These are phyloP conservation scores for Craterocephalus amniculus DNA, from an alignment of 2,797 vertebrate species.

Conservation along the genomic window DNA sequence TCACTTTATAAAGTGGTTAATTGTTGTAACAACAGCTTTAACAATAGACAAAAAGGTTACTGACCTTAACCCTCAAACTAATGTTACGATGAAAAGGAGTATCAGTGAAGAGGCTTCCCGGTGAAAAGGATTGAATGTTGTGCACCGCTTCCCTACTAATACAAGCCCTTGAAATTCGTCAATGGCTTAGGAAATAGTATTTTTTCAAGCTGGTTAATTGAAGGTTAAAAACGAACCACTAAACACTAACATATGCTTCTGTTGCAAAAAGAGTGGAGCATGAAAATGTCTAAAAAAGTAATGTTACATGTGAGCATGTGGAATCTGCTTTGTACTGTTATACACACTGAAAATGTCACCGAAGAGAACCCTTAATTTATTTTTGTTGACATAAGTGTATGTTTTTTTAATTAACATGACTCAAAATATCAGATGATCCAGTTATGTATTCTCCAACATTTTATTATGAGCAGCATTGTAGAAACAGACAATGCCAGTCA, in stretches of 20 bases:
- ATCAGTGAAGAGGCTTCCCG: constrained; percentile 33
- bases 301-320: constrained; percentile 1
- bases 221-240: constrained; percentile 53
- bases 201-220: constrained; percentile 42
- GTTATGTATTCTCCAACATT: constrained; percentile 71
- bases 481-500: constrained; percentile 73
- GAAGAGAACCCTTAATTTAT: constrained; percentile 29
- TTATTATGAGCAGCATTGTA: constrained; percentile 73
- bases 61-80: constrained; percentile 25
- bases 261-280: constrained; percentile 32
- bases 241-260: constrained; percentile 33
- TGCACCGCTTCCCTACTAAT: constrained; percentile 22
- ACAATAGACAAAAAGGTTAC: constrained; percentile 15
- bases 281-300: constrained; percentile 30
- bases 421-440: constrained; percentile 75
- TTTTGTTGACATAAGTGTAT: constrained; percentile 29
- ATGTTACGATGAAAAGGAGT: constrained; percentile 21
- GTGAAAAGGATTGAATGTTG: constrained; percentile 32
- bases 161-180: constrained; percentile 32
- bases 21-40: constrained; percentile 24
- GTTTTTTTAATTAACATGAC: constrained; percentile 63
- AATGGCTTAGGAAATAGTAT: constrained; percentile 31
- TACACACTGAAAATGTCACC: constrained; percentile 9
- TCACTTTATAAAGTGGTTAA: not conserved
- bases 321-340: constrained; percentile 15